These are phyloP conservation scores for Amphiprion clarkii DNA, from an alignment of 2,797 vertebrate species.

Conservation along the genomic window DNA sequence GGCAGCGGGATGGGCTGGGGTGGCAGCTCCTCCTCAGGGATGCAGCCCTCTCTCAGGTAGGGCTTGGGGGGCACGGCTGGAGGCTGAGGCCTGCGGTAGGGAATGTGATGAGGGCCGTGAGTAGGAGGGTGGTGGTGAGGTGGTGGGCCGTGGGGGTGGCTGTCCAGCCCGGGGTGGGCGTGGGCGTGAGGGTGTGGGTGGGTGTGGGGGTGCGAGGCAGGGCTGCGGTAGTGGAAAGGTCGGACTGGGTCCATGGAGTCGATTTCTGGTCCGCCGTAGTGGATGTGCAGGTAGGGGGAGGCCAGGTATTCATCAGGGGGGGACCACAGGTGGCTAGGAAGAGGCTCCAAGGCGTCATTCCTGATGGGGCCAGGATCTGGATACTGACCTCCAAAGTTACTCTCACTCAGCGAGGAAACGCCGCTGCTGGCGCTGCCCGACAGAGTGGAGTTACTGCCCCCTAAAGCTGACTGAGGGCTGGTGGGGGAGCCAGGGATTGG, in stretches of 20 bases:
- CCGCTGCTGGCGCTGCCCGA: slow-evolving; percentile 99
- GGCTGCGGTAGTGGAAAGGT: slow-evolving; percentile 83
- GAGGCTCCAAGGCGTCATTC: slow-evolving; percentile 91
- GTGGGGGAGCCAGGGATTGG: slow-evolving; percentile 98
- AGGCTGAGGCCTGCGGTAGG: slow-evolving; percentile 90
- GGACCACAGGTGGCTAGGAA: slow-evolving; percentile 96
- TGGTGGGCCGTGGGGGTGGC: slow-evolving; percentile 83
- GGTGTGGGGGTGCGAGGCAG: slow-evolving; percentile 89
- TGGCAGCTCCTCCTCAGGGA: slow-evolving; percentile 89
- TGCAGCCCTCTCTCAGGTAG: slow-evolving; percentile 92
- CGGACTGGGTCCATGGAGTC: slow-evolving; percentile 91
- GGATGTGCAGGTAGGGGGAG: slow-evolving; percentile 94
- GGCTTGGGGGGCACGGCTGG: slow-evolving; percentile 95
- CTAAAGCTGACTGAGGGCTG: slow-evolving; percentile 97
- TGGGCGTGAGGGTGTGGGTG: slow-evolving; percentile 83
- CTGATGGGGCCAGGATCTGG: slow-evolving; percentile 93
- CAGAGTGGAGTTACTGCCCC: slow-evolving; percentile 98
- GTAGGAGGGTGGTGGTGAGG: slow-evolving; percentile 74
- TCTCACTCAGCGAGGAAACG: slow-evolving; percentile 97
- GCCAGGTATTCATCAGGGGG: slow-evolving; percentile 93
- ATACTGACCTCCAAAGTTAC: slow-evolving; percentile 96
- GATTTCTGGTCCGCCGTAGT: slow-evolving; percentile 95
- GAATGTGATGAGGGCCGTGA: slow-evolving; percentile 85
- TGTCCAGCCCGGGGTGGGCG: slow-evolving; percentile 77
- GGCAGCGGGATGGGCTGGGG: slow-evolving; percentile 94